A percentile compares a stretch with the other conserved stretches of the same genome.
These are phyloP conservation scores for Opisthocomus hoazin DNA, from an alignment of 2,113 vertebrate species.

Conservation along the genomic window DNA sequence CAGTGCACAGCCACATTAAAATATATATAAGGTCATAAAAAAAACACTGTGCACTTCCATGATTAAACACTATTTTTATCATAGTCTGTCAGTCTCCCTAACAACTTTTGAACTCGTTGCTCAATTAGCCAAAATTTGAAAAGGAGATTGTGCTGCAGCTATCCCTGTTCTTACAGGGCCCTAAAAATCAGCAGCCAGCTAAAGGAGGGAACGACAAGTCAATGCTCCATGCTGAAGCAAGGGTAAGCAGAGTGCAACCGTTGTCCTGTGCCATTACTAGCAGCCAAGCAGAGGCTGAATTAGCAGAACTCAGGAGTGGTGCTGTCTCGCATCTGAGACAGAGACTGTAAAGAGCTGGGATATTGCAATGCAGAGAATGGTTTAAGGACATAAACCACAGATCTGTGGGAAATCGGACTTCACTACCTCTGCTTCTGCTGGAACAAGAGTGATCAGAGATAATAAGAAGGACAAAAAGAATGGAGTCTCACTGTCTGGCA, in stretches of 20 bases:
- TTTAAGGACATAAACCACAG: background rate
- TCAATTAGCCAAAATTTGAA: background rate
- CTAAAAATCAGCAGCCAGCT: background rate
- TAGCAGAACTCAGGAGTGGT: fast-evolving
- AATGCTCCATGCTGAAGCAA: background rate
- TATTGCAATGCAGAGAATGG: background rate
- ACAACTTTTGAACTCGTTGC: background rate
- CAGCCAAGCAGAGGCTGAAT: background rate
- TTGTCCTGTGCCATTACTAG: background rate
- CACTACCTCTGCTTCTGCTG: background rate
- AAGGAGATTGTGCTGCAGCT: background rate
- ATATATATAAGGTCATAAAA: background rate
- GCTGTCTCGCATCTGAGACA: background rate
- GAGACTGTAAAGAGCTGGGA: background rate
- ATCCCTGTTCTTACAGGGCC: background rate
- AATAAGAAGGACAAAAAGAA: background rate
- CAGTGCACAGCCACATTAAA: background rate
- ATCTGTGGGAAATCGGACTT: background rate
- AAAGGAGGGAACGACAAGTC: background rate
- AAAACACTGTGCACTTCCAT: background rate
- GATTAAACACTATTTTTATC: background rate
- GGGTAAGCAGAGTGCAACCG: background rate
- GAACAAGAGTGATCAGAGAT: background rate
- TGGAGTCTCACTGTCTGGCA: background rate
- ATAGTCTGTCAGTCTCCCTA: background rate